Percentiles rank a stretch among this genome's conserved stretches.
phyloP scores from a whole-genome alignment of 2,113 vertebrate genomes.

The Ictalurus furcatus region DNA sequence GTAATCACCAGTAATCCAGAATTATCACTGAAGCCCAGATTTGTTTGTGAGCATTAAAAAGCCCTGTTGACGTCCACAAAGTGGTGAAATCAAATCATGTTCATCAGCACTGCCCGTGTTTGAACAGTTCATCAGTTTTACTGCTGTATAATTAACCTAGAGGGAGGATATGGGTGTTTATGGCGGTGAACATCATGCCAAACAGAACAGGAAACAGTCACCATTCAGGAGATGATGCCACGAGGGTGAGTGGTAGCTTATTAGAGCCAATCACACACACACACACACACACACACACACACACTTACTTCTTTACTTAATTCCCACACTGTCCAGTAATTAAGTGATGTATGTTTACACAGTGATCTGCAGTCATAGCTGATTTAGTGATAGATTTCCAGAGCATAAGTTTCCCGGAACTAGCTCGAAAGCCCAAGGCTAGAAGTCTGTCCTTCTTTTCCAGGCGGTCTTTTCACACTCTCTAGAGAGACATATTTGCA shows the following conservation, averaged over 20 bases:
- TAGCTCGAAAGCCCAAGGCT: neutral
- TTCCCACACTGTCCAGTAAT: neutral
- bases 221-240: conserved; percentile 41
- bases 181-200: neutral
- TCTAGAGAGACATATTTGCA: neutral
- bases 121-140: conserved; percentile 18
- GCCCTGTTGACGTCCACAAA: conserved; percentile 18
- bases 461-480: neutral
- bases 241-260: neutral
- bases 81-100: conserved; percentile 23
- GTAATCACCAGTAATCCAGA: neutral
- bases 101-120: conserved; percentile 36
- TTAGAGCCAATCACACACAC: neutral
- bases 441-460: neutral
- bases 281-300: neutral
- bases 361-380: neutral
- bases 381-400: neutral
- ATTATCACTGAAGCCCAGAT: neutral
- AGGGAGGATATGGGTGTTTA: conserved; percentile 40
- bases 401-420: neutral
- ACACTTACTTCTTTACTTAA: neutral
- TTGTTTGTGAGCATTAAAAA: neutral
- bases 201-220: conserved; percentile 45
- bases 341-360: neutral
- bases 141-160: conserved; percentile 16